Evolutionary conservation across 2,113 vertebrate genomes (phyloP).

Genomic region (Phyllopteryx taeniolatus): DNA sequence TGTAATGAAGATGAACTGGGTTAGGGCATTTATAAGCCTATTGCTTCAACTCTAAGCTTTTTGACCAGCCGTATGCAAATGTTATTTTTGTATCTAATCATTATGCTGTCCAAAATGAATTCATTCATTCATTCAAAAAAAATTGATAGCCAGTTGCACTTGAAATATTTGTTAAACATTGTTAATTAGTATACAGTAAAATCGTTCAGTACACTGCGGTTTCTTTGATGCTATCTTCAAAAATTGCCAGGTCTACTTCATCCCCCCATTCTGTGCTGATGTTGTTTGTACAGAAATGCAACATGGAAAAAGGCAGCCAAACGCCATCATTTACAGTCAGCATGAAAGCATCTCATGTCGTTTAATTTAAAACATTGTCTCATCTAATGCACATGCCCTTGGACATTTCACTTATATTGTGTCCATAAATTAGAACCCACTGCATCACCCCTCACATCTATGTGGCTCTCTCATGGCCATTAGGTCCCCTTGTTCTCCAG

Average conservation of each 20-base stretch:
- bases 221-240: background rate
- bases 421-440: conserved; percentile 38
- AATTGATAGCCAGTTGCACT: too few species aligned
- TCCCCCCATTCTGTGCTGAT: background rate
- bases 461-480: conserved; percentile 15
- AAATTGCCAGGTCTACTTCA: background rate
- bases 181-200: too few species aligned
- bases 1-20: too few species aligned
- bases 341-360: background rate
- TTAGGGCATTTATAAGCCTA: too few species aligned
- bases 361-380: conserved; percentile 18
- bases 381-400: conserved; percentile 1
- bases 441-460: background rate
- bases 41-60: too few species aligned
- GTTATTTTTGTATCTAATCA: too few species aligned
- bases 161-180: too few species aligned
- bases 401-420: conserved; percentile 23
- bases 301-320: background rate
- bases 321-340: background rate
- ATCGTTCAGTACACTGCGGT: too few species aligned
- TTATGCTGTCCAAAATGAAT: too few species aligned
- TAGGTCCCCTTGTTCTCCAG: conserved; percentile 4
- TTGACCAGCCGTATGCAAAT: too few species aligned
- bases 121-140: too few species aligned
- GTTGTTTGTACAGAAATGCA: background rate